Percentiles rank a stretch among this genome's conserved stretches.
Conservation (phyloP, 2,888 invertebrate species). For the Congeria kusceri region DNA sequence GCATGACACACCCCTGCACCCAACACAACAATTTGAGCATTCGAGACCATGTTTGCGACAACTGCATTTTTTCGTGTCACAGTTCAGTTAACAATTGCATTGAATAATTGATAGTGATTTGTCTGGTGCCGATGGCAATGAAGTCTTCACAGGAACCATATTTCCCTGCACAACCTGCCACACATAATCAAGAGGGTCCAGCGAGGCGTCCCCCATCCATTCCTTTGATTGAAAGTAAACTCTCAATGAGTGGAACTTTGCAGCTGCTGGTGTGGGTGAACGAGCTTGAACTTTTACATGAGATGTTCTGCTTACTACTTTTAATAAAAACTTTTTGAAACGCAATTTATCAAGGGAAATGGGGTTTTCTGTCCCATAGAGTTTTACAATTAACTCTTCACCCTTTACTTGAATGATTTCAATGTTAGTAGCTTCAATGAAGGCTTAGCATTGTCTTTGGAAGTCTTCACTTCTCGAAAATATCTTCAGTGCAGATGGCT, state of each 20-base stretch:
- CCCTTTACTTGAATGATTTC: neutral
- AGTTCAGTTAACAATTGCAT: neutral
- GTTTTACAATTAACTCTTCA: neutral
- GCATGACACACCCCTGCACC: neutral
- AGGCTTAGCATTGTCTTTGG: neutral
- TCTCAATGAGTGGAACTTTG: neutral
- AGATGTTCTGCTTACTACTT: neutral
- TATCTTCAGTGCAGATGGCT: neutral
- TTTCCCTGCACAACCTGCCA: neutral
- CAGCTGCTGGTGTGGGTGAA: slow-evolving; percentile 11
- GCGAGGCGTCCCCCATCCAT: neutral
- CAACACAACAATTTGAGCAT: neutral
- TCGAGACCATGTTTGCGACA: neutral
- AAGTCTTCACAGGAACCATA: neutral
- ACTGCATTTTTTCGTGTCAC: neutral
- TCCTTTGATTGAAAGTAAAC: neutral
- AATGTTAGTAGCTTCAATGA: neutral
- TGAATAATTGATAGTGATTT: neutral
- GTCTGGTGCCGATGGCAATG: neutral
- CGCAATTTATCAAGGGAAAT: neutral
- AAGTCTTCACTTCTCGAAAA: neutral
- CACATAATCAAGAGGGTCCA: slow-evolving; percentile 4
- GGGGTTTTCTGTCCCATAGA: neutral
- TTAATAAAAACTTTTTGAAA: neutral
- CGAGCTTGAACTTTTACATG: neutral